phyloP scores from a whole-genome alignment of 1,140 invertebrate genomes.

The Papilio polyxenes region DNA sequence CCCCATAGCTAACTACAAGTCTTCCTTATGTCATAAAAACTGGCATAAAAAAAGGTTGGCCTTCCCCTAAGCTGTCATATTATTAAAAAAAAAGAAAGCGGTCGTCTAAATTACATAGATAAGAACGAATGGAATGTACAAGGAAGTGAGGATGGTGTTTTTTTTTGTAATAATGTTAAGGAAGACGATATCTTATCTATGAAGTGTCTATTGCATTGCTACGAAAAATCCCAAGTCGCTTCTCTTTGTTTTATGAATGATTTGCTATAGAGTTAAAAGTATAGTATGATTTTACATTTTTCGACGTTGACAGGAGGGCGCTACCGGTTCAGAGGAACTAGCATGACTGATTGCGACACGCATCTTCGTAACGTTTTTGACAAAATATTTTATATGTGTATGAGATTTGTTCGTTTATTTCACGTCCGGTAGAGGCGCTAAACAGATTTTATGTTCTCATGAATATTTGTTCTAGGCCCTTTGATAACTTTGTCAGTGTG shows the following conservation, averaged over 20 bases:
- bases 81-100: conserved; percentile 26
- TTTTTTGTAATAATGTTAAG: not conserved
- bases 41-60: conserved; percentile 18
- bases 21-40: not conserved
- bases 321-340: too few species aligned
- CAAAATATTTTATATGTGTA: too few species aligned
- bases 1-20: conserved; percentile 1
- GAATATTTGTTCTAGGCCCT: too few species aligned
- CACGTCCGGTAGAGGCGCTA: too few species aligned
- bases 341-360: too few species aligned
- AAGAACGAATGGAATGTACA: conserved; percentile 16
- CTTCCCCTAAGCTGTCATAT: not conserved
- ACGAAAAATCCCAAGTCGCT: not conserved
- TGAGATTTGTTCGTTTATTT: too few species aligned
- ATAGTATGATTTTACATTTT: not conserved
- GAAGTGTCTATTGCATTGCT: not conserved
- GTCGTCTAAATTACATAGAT: conserved; percentile 20
- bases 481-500: too few species aligned
- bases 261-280: not conserved
- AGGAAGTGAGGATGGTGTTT: conserved; percentile 3
- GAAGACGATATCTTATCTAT: conserved; percentile 9
- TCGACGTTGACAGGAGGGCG: too few species aligned
- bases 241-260: not conserved
- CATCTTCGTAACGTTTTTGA: too few species aligned
- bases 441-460: too few species aligned